A percentile compares a stretch with the other conserved stretches of the same genome.
These are phyloP conservation scores for Eulacestoma nigropectus DNA, from an alignment of 2,113 vertebrate genomes.

Conservation along the genomic window DNA sequence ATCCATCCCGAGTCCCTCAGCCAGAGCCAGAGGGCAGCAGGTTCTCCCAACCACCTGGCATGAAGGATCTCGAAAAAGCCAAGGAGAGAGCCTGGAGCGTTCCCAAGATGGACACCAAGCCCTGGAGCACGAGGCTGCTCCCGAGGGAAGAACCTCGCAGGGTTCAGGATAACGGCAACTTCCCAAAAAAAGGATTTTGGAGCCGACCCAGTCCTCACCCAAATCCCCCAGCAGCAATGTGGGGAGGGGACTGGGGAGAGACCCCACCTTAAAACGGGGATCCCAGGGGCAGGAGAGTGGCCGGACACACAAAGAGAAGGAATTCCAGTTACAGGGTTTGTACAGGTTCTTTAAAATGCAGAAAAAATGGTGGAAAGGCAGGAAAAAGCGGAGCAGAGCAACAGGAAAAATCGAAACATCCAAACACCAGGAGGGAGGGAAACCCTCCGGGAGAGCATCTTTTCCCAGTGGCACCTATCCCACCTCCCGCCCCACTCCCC, in stretches of 20 bases:
- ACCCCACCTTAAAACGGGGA: neutral
- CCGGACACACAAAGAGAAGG: neutral
- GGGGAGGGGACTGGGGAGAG: fast-evolving
- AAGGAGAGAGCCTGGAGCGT: neutral
- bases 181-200: neutral
- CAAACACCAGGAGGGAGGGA: neutral
- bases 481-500: neutral
- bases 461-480: neutral
- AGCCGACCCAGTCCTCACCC: neutral
- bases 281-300: fast-evolving
- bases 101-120: neutral
- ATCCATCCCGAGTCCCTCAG: neutral
- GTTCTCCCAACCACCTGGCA: neutral
- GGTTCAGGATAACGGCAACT: neutral
- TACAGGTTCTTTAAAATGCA: neutral
- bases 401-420: neutral
- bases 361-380: neutral
- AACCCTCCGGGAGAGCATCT: neutral
- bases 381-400: neutral
- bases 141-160: neutral
- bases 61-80: neutral
- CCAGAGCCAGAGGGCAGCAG: neutral
- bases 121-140: neutral
- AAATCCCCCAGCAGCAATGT: neutral
- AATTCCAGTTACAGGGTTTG: neutral